These are phyloP conservation scores for Malurus alboscapulatus DNA, from an alignment of 2,113 vertebrate species.

Conservation along the genomic window DNA sequence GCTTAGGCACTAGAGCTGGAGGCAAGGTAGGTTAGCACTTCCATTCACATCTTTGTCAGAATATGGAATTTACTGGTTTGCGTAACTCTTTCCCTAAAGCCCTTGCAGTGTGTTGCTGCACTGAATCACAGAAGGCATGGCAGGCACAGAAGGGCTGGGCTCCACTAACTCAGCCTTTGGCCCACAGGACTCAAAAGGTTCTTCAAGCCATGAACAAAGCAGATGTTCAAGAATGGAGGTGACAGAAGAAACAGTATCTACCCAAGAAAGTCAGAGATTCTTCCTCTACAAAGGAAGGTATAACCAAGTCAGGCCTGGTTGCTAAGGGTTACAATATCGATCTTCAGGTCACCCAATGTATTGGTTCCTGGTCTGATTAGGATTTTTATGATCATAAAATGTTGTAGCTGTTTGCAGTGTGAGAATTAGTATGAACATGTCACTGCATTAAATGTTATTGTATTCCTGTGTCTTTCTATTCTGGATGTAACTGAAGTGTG, in stretches of 20 bases:
- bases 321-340: background rate
- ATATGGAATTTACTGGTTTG: background rate
- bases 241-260: background rate
- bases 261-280: background rate
- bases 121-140: rapidly evolving
- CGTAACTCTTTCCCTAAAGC: background rate
- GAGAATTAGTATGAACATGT: background rate
- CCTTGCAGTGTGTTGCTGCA: background rate
- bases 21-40: background rate
- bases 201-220: background rate
- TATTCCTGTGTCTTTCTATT: background rate
- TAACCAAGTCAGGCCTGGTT: background rate
- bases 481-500: background rate
- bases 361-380: background rate
- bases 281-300: background rate
- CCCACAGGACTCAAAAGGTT: background rate
- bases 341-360: background rate
- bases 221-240: background rate
- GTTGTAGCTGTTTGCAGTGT: background rate
- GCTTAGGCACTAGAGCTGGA: background rate
- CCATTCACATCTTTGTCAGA: background rate
- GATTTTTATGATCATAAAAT: background rate
- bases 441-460: background rate
- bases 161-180: background rate
- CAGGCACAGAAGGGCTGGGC: background rate